A percentile compares a stretch with the other conserved stretches of the same genome.
Evolutionary conservation across 2,113 vertebrate genomes (phyloP).

Genomic region (Hemiprocne comata): DNA sequence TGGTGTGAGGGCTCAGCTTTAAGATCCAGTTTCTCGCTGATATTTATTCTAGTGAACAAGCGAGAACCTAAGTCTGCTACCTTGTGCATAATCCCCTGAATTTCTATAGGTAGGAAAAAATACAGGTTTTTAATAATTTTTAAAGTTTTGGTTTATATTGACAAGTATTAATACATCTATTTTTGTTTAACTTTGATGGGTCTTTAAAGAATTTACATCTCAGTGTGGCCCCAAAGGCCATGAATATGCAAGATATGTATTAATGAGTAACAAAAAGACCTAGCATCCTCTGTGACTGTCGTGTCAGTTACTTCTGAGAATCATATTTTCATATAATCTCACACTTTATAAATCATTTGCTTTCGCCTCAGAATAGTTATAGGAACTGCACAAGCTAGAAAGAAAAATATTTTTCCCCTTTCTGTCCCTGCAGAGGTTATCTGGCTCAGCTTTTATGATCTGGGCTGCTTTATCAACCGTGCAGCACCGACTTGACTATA

Average conservation of each 20-base stretch:
- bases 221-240: background rate
- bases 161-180: background rate
- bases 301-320: background rate
- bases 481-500: background rate
- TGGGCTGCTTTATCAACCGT: background rate
- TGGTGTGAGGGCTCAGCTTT: background rate
- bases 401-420: background rate
- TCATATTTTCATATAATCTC: background rate
- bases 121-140: background rate
- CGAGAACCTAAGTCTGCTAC: background rate
- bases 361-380: background rate
- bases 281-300: background rate
- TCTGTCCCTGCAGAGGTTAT: conserved; percentile 14
- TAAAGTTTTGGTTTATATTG: background rate
- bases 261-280: background rate
- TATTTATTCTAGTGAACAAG: background rate
- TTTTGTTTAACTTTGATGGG: background rate
- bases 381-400: background rate
- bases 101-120: background rate
- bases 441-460: background rate
- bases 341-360: background rate
- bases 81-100: background rate
- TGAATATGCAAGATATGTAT: background rate
- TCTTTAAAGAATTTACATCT: background rate
- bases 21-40: background rate